phyloP scores from a whole-genome alignment of 1,140 invertebrate species.

The Microplitis demolitor region DNA sequence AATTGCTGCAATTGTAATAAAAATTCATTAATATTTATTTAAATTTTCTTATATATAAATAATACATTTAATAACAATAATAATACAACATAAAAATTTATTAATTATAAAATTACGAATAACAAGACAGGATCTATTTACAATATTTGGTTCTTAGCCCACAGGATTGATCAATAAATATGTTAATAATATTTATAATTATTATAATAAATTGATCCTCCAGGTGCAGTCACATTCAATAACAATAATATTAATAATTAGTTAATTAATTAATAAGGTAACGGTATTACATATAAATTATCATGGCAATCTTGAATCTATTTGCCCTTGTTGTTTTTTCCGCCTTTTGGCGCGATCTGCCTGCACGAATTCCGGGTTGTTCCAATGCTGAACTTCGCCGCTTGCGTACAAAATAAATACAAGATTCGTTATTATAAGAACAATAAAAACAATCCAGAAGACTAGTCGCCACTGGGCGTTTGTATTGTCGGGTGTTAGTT shows the following conservation, averaged over 20 bases:
- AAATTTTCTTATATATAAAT: no score
- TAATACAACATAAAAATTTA: no score
- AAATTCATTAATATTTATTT: no score
- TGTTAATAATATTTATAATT: not conserved
- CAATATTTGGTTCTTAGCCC: not conserved
- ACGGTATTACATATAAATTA: not conserved
- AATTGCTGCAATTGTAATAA: no score
- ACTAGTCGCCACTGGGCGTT: slow-evolving; percentile 77
- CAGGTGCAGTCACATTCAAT: not conserved
- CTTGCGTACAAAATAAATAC: slow-evolving; percentile 73
- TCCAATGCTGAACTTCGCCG: slow-evolving; percentile 74
- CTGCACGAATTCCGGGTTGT: slow-evolving; percentile 50
- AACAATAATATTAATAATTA: not conserved
- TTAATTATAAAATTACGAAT: not conserved
- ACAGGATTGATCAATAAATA: no score
- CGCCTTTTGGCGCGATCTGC: slow-evolving; percentile 15
- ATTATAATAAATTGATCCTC: not conserved
- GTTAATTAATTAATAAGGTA: no score
- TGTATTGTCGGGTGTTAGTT: slow-evolving; percentile 72
- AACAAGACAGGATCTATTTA: slow-evolving; percentile 1
- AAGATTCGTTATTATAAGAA: slow-evolving; percentile 75
- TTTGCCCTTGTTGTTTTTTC: slow-evolving; percentile 1
- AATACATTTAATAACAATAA: no score
- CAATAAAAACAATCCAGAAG: slow-evolving; percentile 78
- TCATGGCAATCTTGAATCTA: slow-evolving; percentile 8